These are phyloP conservation scores for Calosoma granatense DNA, from an alignment of 1,140 invertebrate species.

Conservation along the genomic window DNA sequence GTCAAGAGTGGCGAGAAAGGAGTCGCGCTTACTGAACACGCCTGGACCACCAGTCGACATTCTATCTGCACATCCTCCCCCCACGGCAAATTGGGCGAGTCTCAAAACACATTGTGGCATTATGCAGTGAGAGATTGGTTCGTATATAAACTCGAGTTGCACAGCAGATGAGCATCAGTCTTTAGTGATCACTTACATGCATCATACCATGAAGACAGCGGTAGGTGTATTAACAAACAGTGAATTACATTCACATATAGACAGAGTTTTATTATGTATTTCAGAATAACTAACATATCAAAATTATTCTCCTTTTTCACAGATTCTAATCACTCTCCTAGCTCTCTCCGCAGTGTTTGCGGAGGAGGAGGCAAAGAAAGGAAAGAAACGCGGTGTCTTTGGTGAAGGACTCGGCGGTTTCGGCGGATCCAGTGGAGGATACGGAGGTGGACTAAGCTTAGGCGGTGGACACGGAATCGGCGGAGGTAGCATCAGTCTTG, in stretches of 20 bases:
- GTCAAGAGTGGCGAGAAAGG: not conserved
- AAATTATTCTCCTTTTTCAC: not conserved
- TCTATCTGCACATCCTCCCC: not conserved
- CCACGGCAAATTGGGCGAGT: not conserved
- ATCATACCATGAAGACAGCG: not conserved
- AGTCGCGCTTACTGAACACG: not conserved
- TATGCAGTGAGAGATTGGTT: not conserved
- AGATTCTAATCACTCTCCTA: not conserved
- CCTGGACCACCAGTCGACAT: not conserved
- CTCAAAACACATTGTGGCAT: not conserved
- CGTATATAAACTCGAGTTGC: not conserved
- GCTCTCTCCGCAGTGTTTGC: not conserved
- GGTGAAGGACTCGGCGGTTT: not conserved
- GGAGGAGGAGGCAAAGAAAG: constrained; percentile 10
- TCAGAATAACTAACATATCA: not conserved
- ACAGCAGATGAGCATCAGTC: not conserved
- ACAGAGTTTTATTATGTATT: not conserved
- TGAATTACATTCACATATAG: not conserved
- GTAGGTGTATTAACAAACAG: not conserved
- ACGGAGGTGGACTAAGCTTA: not conserved
- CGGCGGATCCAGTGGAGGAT: not conserved
- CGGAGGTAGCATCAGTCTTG: not conserved
- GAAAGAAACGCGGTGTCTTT: not conserved
- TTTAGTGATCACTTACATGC: not conserved
- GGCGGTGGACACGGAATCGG: not conserved